Base-by-base conservation (phyloP, 2,888 invertebrate genomes). In the Malthinus flaveolus region DNA sequence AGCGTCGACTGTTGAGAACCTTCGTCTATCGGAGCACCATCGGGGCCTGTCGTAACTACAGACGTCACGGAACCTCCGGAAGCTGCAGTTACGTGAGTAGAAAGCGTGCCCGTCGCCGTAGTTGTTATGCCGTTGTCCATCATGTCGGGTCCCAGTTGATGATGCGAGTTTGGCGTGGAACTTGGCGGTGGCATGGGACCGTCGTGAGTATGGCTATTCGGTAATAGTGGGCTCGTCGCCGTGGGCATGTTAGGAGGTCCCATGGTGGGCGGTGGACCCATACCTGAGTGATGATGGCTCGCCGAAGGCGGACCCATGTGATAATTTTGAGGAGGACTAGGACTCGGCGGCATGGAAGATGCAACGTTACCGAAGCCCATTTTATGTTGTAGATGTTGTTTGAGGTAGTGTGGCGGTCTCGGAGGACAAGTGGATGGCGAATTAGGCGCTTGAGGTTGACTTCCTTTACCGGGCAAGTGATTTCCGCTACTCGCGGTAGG, bases 1-100 rank as follows among this genome's bases (percentile, higher is more conserved):
- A 94, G 84, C 66, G 94, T 95, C 72, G 94, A 94, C 80, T 95
- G 94, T 78, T 95, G 95, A 71, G 93, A 93, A 71, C 90, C 94
- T 79, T 95, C 94, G 78, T 95, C 94, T 66, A 95, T 84, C 42
- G 90, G 88, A 65, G 92, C 86, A 59, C 94, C 94, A 81, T 95
- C 94, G 10, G 94, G 94, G 3, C 94, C 94, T 54, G 94, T 93
- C 65, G 93, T 93, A 71, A 93, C 90, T 66, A 94, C 89, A 59
- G 91, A 90, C 44, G 92, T 93, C 68, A 92, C 92, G 58, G 90
- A 88, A 76, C 90, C 83, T 59, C 80, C 76, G 7, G 77, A 70
- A 44, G 77, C 71, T 34, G 77, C 70, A 11, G 78, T 77, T 37
- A 79, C 78, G 56, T 78, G 78, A 10, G 79, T 77, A 32, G 75